These are phyloP conservation scores for Monarcha castaneiventris DNA, from an alignment of 2,113 vertebrate species.

Conservation along the genomic window DNA sequence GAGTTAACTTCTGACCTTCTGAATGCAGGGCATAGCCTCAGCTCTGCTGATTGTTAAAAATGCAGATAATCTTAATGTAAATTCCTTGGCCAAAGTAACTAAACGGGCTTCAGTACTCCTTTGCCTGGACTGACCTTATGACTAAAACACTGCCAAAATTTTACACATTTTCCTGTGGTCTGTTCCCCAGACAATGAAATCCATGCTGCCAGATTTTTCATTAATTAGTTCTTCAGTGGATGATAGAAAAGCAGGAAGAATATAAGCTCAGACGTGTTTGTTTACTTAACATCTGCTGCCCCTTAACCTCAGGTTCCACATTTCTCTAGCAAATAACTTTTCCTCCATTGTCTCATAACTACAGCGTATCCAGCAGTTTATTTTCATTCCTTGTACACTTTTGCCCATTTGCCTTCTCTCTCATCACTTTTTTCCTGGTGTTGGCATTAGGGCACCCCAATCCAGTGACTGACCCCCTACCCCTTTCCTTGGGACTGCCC, in stretches of 20 bases:
- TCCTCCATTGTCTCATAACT: background rate
- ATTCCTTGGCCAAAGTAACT: background rate
- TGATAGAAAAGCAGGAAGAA: background rate
- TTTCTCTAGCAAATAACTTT: background rate
- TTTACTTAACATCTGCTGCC: slow-evolving; percentile 30
- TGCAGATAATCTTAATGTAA: background rate
- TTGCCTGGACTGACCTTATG: background rate
- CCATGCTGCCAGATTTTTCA: slow-evolving; percentile 14
- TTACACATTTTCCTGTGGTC: slow-evolving; percentile 9
- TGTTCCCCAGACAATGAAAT: slow-evolving; percentile 19
- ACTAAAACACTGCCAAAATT: slow-evolving; percentile 12
- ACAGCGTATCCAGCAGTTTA: background rate
- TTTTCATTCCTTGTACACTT: background rate
- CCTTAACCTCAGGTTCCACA: background rate
- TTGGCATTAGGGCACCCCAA: background rate
- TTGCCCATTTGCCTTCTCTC: background rate
- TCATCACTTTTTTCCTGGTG: background rate
- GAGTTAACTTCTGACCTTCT: background rate
- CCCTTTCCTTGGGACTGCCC: background rate
- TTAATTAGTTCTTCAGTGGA: slow-evolving; percentile 34
- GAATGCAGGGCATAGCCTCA: background rate
- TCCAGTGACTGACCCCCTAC: background rate
- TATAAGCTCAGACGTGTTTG: background rate
- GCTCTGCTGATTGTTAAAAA: background rate
- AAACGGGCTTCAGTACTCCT: background rate